These are phyloP conservation scores for Marmota flaviventris DNA, from an alignment of 2,113 vertebrate species.

Conservation along the genomic window DNA sequence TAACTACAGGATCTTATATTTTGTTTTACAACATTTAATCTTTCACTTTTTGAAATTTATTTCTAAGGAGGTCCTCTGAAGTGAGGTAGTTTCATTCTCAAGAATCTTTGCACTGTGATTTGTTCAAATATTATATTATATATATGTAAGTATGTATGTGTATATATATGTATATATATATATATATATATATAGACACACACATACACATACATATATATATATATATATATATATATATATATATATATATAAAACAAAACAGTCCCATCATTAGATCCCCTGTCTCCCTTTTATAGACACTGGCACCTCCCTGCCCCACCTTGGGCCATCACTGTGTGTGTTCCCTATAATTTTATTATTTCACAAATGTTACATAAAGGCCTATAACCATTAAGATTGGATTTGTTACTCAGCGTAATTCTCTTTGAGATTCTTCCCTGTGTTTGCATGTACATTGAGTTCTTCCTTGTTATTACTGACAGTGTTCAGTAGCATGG, in stretches of 20 bases:
- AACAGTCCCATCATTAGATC: neutral
- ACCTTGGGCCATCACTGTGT: neutral
- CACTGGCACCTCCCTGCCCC: neutral
- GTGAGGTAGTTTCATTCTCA: neutral
- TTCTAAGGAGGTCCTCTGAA: constrained; percentile 16
- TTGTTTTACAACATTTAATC: neutral
- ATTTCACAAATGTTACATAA: neutral
- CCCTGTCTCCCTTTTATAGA: neutral
- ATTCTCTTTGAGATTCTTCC: neutral
- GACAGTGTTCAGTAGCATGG: neutral
- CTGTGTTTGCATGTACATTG: neutral
- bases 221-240: too few species aligned
- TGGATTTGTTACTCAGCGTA: neutral
- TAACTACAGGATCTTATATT: neutral
- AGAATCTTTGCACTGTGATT: neutral
- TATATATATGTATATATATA: accelerated
- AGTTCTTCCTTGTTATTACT: neutral
- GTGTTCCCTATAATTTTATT: neutral
- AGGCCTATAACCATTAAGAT: neutral
- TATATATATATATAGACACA: too few species aligned
- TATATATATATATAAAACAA: too few species aligned
- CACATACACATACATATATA: too few species aligned
- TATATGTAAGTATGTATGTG: too few species aligned
- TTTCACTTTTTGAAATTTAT: constrained; percentile 26
- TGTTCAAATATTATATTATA: neutral